Evolutionary conservation across 2,113 vertebrate genomes (phyloP), one percentile per base, ranked within the genome.

Genomic region (Nothocercus nigrocapillus): DNA sequence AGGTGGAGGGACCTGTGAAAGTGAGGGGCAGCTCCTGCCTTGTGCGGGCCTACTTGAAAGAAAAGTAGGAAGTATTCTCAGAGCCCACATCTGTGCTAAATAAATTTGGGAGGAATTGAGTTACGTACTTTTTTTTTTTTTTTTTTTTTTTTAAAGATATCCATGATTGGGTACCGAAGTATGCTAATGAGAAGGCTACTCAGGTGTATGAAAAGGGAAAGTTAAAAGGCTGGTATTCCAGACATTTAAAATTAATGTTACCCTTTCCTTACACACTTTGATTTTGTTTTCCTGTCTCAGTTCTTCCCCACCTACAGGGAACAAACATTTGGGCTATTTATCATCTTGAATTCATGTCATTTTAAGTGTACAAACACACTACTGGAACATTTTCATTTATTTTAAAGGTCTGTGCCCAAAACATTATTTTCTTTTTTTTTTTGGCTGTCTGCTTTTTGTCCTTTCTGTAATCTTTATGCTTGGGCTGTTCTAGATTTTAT

Each of bases 331-430:
- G 28, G 32, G 24, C 45, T 36, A 38, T 82, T 90, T 84, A 78
- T 93, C 47, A 66, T n/a, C 20, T 63, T 84, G 73, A 63, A 72
- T 94, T 81, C 17, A 28, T 79, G 59, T 84, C 32, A 59, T 85
- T 94, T 93, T 76, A 69, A 79, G 54, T 78, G 47, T 45, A 54
- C 61, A 56, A 89, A 25, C 19, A 34, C 75, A 36, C 6, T 12
- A 30, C n/a, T 66, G 49, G 58, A 75, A 62, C 24, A 58, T 32
- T 82, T 79, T 27, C 28, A 59, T 88, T 89, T 30, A 28, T 34
- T 95, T 77, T 83, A 79, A 82, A 84, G 54, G 79, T 40, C 47
- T 68, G 73, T 90, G 82, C 63, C 91, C 5, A 79, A 87, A 74
- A 77, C 40, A 16, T 40, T 61, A 10, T 72, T 95, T 81, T 88